These are phyloP conservation scores for Siderastrea siderea DNA, from an alignment of 92 coral and sea anemone species.

Conservation along the genomic window DNA sequence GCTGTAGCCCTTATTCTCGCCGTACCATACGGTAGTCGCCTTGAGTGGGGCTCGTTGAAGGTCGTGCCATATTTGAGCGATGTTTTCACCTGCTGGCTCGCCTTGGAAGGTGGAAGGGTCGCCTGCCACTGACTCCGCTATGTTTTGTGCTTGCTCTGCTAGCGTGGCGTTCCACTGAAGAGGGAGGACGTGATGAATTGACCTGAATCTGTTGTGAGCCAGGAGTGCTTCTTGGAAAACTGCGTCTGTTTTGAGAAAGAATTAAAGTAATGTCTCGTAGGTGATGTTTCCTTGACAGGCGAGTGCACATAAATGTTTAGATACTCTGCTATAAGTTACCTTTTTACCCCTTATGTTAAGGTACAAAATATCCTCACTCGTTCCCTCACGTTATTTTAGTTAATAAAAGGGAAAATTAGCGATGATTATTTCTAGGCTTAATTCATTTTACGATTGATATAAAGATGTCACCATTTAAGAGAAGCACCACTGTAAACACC, in stretches of 20 bases:
- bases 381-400: no score
- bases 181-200: conserved; percentile 84
- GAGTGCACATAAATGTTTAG: no score
- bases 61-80: conserved; percentile 96
- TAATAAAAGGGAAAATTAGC: no score
- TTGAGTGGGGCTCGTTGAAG: conserved; percentile 87
- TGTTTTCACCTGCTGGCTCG: conserved; percentile 86
- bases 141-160: conserved; percentile 84
- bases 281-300: background rate
- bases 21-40: conserved; percentile 91
- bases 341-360: background rate
- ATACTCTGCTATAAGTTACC: no score
- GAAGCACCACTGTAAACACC: background rate
- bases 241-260: conserved; percentile 58
- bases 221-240: conserved; percentile 85
- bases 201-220: conserved; percentile 83
- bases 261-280: background rate
- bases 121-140: conserved; percentile 83
- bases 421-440: no score
- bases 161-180: conserved; percentile 87
- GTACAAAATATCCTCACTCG: background rate
- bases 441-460: no score
- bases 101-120: conserved; percentile 82
- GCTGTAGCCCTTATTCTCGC: conserved; percentile 81
- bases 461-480: no score